Evolutionary conservation across 2,888 invertebrate species (phyloP).

Genomic region (Dicroscelio sp.): DNA sequence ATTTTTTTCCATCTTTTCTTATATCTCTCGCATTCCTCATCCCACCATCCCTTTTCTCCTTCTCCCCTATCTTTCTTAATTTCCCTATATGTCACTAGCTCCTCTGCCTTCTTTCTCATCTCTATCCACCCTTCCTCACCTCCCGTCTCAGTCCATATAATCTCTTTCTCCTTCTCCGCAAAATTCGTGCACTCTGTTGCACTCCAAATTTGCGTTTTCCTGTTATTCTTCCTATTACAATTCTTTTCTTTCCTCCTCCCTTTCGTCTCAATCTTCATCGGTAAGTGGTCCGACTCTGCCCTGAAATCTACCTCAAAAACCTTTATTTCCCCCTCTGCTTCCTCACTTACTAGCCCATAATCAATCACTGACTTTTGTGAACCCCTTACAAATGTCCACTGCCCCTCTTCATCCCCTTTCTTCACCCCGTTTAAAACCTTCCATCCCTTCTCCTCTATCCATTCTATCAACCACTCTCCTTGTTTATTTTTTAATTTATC

Average conservation of each 20-base stretch:
- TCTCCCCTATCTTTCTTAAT: neutral
- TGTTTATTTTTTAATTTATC: neutral
- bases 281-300: constrained; percentile 1
- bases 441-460: neutral
- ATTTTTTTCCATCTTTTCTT: neutral
- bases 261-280: neutral
- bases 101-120: neutral
- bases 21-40: constrained; percentile 14
- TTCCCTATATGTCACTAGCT: neutral
- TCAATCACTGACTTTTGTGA: neutral
- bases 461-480: neutral
- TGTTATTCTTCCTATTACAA: neutral
- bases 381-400: neutral
- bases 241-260: neutral
- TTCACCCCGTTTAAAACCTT: neutral
- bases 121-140: constrained; percentile 22
- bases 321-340: neutral
- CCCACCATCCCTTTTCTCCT: neutral
- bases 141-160: neutral
- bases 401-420: neutral
- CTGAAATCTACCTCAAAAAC: neutral
- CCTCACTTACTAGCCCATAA: neutral
- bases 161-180: neutral
- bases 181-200: neutral
- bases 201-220: neutral